Base-by-base conservation (phyloP, 1,140 invertebrate species). In the Hylyphantes graminicola region DNA sequence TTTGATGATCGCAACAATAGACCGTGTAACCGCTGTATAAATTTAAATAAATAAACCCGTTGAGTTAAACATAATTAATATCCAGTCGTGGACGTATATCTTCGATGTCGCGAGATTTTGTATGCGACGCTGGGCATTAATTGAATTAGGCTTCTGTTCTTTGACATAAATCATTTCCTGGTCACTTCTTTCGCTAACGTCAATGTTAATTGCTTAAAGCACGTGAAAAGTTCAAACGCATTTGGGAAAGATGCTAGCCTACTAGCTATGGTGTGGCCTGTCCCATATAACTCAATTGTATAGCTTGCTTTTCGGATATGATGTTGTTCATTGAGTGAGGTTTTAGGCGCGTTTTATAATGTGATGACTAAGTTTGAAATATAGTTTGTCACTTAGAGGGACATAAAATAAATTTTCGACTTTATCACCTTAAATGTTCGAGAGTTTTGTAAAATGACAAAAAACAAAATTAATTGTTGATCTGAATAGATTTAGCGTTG, bases 1-100 rank as follows among this genome's bases (percentile, higher is more conserved):
- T 80, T 80, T 80, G 77, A 80, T 80, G 77, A 80, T 68, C 77
- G 65, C 61, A 80, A 80, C 77, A 80, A 80, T 80, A 70, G 65
- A 80, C 64, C 77, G 65, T 80, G 77, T 80, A 80, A 80, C 77
- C 65, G 65, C 77, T 80, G 77, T 80, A 80, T 80, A 80, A 80
- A 80, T 80, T 80, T 80, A 80, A 80, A 80, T 80, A 80, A 80
- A 80, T 80, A 80, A 80, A 80, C 35, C 35, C 65, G 65, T 70
- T 54, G 65, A 50, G 59, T 70, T 53, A 67, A 80, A 57, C 53
- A 70, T 80, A 80, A 80, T 80, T 80, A 80, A 80, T 80, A 70
- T 70, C 64, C 64, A 70, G 77, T 80, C 70, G 50, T 48, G 64
- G 77, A 53, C 53, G 77, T 80, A 80, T 64, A 80, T 80, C 65